These are phyloP conservation scores for Drosophila carrolli DNA, from an alignment of 1,140 invertebrate species.

Conservation along the genomic window DNA sequence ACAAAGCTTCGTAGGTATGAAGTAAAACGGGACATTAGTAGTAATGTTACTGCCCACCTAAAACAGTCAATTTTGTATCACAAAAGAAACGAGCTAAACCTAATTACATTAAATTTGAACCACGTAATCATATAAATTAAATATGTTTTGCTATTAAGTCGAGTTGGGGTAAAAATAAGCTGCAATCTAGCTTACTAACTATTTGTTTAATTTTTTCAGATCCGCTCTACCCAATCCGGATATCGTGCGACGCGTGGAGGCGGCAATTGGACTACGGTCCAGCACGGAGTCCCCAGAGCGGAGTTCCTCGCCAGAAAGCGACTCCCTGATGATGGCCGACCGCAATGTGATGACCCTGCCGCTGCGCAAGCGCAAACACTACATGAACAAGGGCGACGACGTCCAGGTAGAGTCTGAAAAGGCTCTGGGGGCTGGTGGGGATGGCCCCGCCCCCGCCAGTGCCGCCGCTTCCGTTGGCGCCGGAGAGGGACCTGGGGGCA, in stretches of 20 bases:
- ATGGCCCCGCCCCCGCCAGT: slow-evolving; percentile 20
- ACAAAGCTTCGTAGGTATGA: too few species aligned
- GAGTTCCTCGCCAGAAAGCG: slow-evolving; percentile 87
- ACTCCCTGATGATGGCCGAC: slow-evolving; percentile 86
- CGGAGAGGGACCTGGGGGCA: slow-evolving; percentile 34
- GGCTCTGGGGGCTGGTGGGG: slow-evolving; percentile 2
- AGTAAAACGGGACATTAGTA: too few species aligned
- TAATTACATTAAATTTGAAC: too few species aligned
- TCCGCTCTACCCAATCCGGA: slow-evolving; percentile 87
- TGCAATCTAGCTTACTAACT: neutral
- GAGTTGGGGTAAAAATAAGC: too few species aligned
- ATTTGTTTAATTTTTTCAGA: slow-evolving; percentile 42
- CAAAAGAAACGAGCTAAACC: too few species aligned
- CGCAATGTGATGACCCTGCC: slow-evolving; percentile 89
- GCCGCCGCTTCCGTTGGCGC: slow-evolving; percentile 8
- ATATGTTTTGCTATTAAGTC: too few species aligned
- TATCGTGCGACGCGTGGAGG: slow-evolving; percentile 89
- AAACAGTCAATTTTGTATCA: too few species aligned
- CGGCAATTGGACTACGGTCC: slow-evolving; percentile 88
- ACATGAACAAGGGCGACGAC: slow-evolving; percentile 89
- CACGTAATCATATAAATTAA: too few species aligned
- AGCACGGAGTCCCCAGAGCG: slow-evolving; percentile 86
- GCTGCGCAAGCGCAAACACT: slow-evolving; percentile 92
- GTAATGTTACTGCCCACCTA: too few species aligned
- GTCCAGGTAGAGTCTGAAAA: slow-evolving; percentile 14